Evolutionary conservation across 2,888 invertebrate species (phyloP).

Genomic region (Agonopterix alstromeriana): DNA sequence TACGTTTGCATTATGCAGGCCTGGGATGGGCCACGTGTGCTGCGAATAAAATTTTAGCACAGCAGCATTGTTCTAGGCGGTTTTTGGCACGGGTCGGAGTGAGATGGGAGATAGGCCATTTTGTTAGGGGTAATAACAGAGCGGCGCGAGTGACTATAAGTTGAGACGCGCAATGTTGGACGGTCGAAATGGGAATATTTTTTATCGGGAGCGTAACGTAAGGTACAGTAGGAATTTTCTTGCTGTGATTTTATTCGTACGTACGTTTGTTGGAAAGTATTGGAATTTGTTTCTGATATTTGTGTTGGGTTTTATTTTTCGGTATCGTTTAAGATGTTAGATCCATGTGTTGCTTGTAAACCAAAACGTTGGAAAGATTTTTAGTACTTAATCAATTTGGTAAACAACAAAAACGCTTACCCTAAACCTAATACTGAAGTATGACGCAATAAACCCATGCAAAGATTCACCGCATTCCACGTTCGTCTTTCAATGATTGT

Average conservation of each 20-base stretch:
- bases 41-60: constrained; percentile 73
- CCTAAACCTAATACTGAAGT: too few species aligned
- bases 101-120: constrained; percentile 47
- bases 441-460: too few species aligned
- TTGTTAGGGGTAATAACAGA: constrained; percentile 52
- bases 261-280: too few species aligned
- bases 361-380: too few species aligned
- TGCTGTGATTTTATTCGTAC: constrained; percentile 29
- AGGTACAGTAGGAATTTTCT: constrained; percentile 29
- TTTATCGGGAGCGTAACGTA: constrained; percentile 40
- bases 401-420: too few species aligned
- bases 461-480: too few species aligned
- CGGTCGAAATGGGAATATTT: constrained; percentile 44
- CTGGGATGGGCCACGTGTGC: constrained; percentile 59
- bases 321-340: too few species aligned
- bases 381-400: too few species aligned
- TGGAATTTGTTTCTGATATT: too few species aligned
- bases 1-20: constrained; percentile 70
- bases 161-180: constrained; percentile 38
- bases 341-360: too few species aligned
- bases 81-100: constrained; percentile 38
- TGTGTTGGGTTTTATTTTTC: too few species aligned
- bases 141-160: constrained; percentile 54
- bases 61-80: constrained; percentile 60
- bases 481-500: too few species aligned